Conservation (phyloP, 1,140 invertebrate genomes). For the Ceratina calcarata region DNA sequence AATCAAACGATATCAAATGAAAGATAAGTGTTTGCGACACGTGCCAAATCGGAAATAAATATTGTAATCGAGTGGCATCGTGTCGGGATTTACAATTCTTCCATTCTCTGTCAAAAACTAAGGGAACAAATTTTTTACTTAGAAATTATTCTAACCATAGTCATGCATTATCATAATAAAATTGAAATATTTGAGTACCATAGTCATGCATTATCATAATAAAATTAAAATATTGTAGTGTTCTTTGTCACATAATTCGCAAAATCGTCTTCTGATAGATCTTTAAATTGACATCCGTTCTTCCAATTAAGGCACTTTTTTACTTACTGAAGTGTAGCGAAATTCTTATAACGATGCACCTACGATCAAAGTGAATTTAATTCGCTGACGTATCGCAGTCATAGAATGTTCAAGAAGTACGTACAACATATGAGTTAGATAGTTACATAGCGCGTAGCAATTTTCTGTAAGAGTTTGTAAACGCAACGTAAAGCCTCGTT, state of each 20-base stretch:
- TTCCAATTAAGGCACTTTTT: background rate
- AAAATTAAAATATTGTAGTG: no score
- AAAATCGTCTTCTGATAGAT: background rate
- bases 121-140: background rate
- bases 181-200: background rate
- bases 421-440: background rate
- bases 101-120: no score
- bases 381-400: background rate
- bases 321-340: background rate
- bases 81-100: background rate
- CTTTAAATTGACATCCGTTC: background rate
- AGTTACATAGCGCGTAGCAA: no score
- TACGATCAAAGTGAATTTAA: background rate
- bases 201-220: no score
- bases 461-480: background rate
- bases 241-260: background rate
- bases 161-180: no score
- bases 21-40: background rate
- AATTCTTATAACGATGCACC: background rate
- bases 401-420: background rate
- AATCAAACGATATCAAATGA: no score
- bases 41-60: conserved; percentile 21
- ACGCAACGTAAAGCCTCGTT: conserved; percentile 9
- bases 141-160: no score
- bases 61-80: background rate